Base-by-base conservation (phyloP, 2,113 vertebrate species). In the Macroglossus sobrinus region DNA sequence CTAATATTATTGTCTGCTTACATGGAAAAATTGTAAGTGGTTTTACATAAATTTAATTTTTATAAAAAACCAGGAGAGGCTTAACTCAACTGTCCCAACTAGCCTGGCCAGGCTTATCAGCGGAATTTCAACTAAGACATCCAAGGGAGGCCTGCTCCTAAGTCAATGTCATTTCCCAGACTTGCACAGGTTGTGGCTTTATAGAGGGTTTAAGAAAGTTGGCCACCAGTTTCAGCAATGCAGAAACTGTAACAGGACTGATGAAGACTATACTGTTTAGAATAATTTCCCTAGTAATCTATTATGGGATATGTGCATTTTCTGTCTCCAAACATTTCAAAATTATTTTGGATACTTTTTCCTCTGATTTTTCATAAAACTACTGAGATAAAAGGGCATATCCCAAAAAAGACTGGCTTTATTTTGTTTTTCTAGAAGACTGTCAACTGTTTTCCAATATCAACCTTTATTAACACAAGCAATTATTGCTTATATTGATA, bases 351-450 rank as follows among this genome's bases (percentile, higher is more conserved):
- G 38, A 26, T 89, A 61, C 18, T 26, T 95, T 93, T 89, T 21
- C 45, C 87, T 84, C 63, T 63, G 24, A 80, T 38, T 76, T 96
- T 89, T 89, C 64, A 90, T 63, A 90, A 87, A 90, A 35, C 47
- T 92, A 68, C 64, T 80, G 72, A 72, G 61, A 50, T 45, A 72
- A 47, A 5, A 30, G 26, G 35, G n/a, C 14, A n/a, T 19, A 69
- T 68, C 47, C n/a, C 76, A 79, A 35, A 74, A 74, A 88, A 96
- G 15, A 81, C 0, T 69, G 45, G 66, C 63, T 82, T 84, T 26
- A 63, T 84, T 68, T 84, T 64, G 14, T 16, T 55, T 82, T 88
- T 93, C 26, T 40, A 74, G 28, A 33, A 75, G n/a, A 47, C 80
- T 40, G 71, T 64, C 28, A 30, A 40, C 22, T 81, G 14, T n/a